Base-by-base conservation (phyloP, 2,888 invertebrate species). In the Aphidoletes aphidimyza region DNA sequence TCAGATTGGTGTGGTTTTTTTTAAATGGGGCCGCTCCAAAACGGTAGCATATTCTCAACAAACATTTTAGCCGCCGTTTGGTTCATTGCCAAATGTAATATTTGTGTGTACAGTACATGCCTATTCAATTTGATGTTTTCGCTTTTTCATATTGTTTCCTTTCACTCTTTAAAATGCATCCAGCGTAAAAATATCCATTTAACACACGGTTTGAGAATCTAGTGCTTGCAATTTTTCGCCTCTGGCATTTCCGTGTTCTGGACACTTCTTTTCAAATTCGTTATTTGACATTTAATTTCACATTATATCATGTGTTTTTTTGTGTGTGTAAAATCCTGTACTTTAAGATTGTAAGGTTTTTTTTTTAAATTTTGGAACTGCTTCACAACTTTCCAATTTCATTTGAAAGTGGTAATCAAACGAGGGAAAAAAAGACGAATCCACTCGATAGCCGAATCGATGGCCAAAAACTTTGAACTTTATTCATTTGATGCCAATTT, bases 401-500 rank as follows among this genome's bases (percentile, higher is more conserved):
- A n/a, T n/a, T n/a, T n/a, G n/a, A n/a, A n/a, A n/a, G n/a, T n/a
- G n/a, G n/a, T n/a, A n/a, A n/a, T n/a, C n/a, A n/a, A n/a, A n/a
- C n/a, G n/a, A n/a, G n/a, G n/a, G n/a, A n/a, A n/a, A n/a, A n/a
- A n/a, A n/a, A n/a, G n/a, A n/a, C n/a, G n/a, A n/a, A n/a, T n/a
- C n/a, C n/a, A n/a, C n/a, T n/a, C n/a, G n/a, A n/a, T n/a, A n/a
- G n/a, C n/a, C n/a, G n/a, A n/a, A n/a, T n/a, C n/a, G n/a, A n/a
- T n/a, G n/a, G n/a, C n/a, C n/a, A n/a, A n/a, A n/a, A n/a, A n/a
- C n/a, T n/a, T n/a, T n/a, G n/a, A n/a, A n/a, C n/a, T n/a, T n/a
- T n/a, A 22, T 54, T 54, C 54, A 11, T 54, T 54, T 69, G 69
- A 30, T 69, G 26, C 5, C 69, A 69, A 69, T 34, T 69, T 69